Evolutionary conservation across 2,888 invertebrate genomes (phyloP).

Genomic region (Nephrotoma flavescens): DNA sequence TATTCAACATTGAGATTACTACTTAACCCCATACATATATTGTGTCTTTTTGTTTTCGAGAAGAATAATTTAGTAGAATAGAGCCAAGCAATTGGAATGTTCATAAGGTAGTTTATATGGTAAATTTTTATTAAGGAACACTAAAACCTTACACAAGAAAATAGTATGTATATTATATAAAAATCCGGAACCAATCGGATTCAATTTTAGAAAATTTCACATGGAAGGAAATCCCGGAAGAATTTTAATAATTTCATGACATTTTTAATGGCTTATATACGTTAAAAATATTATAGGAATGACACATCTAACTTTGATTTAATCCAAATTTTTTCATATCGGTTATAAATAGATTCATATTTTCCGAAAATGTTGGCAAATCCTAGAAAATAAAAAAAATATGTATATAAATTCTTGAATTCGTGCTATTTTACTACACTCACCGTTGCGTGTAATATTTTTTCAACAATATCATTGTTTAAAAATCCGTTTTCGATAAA

Average conservation of each 20-base stretch:
- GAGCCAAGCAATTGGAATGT: not conserved
- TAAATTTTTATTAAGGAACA: not conserved
- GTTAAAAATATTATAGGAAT: not conserved
- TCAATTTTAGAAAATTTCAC: not conserved
- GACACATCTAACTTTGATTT: not conserved
- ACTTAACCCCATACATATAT: not conserved
- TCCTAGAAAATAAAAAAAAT: constrained; percentile 20
- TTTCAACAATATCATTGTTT: constrained; percentile 24
- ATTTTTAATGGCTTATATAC: not conserved
- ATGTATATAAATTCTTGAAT: not conserved
- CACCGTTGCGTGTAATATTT: constrained; percentile 31
- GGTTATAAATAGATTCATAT: constrained; percentile 30
- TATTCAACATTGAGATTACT: not conserved
- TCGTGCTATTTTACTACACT: constrained; percentile 10
- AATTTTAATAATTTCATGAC: not conserved
- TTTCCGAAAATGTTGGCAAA: constrained; percentile 33
- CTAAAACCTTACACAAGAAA: not conserved
- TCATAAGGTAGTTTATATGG: not conserved
- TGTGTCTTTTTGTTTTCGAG: not conserved
- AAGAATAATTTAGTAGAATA: not conserved
- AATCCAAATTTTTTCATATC: constrained; percentile 21
- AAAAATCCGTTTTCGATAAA: constrained; percentile 24
- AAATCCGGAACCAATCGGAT: not conserved
- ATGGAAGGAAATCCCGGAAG: not conserved
- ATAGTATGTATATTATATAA: no score